phyloP scores from a whole-genome alignment of 1,140 invertebrate species.

The Amphibalanus amphitrite region DNA sequence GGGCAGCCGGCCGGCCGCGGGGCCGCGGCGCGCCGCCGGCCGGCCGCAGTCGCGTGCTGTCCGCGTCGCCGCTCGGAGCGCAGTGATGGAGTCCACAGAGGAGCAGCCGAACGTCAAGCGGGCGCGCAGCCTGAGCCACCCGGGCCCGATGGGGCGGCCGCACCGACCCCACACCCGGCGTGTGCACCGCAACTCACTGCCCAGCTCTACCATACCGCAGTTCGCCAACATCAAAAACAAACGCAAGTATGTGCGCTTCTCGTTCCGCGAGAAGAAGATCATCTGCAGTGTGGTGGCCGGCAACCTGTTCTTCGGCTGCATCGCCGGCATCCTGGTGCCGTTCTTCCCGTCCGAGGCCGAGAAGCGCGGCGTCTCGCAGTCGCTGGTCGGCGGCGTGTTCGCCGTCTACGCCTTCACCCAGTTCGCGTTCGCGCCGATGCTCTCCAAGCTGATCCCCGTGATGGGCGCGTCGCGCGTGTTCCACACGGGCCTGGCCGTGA shows the following conservation, averaged over 20 bases:
- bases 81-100: not conserved
- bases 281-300: slow-evolving; percentile 19
- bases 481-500: slow-evolving; percentile 26
- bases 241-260: not conserved
- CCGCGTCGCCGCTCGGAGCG: too few relatives aligned
- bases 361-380: slow-evolving; percentile 23
- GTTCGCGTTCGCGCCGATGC: slow-evolving; percentile 23
- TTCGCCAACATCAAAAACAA: not conserved
- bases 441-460: slow-evolving; percentile 34
- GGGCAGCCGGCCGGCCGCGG: too few relatives aligned
- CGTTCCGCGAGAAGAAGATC: not conserved
- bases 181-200: not conserved
- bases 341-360: slow-evolving; percentile 28
- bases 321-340: slow-evolving; percentile 26
- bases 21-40: too few relatives aligned
- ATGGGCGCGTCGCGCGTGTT: slow-evolving; percentile 29
- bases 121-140: not conserved
- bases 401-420: slow-evolving; percentile 20
- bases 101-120: not conserved
- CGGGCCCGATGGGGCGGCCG: too few relatives aligned
- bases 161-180: not conserved
- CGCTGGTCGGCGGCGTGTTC: slow-evolving; percentile 20
- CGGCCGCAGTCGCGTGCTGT: too few relatives aligned
- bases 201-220: not conserved
- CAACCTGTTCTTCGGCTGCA: slow-evolving; percentile 23